Conservation (phyloP, 1,140 invertebrate species). For the Nebria ingens region DNA sequence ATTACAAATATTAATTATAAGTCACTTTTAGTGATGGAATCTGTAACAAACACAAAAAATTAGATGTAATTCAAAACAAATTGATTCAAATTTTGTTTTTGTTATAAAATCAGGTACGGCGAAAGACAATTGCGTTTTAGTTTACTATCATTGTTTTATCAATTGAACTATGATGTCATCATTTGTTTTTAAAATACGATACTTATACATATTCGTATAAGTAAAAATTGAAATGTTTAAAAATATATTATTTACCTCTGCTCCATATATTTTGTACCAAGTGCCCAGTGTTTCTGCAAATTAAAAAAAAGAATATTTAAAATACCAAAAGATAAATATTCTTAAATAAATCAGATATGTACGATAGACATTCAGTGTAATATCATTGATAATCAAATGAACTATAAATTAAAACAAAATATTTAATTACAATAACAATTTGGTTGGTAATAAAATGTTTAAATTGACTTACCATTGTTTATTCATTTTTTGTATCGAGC, state of each 20-base stretch:
- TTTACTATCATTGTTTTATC: slow-evolving; percentile 23
- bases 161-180: slow-evolving; percentile 37
- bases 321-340: neutral
- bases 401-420: neutral
- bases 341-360: neutral
- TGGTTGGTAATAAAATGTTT: too few species aligned
- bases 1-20: too few species aligned
- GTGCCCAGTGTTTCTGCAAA: too few species aligned
- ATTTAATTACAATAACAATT: too few species aligned
- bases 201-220: too few species aligned
- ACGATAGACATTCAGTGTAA: neutral
- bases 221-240: slow-evolving; percentile 16
- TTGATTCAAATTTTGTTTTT: too few species aligned
- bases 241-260: too few species aligned
- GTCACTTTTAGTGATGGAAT: too few species aligned
- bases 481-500: too few species aligned
- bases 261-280: neutral
- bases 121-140: slow-evolving; percentile 28
- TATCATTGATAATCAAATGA: neutral
- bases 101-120: slow-evolving; percentile 33
- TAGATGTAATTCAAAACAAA: too few species aligned
- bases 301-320: neutral
- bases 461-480: too few species aligned
- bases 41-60: neutral
- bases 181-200: slow-evolving; percentile 12